phyloP scores from a whole-genome alignment of 2,797 vertebrate genomes.

The Neosilurus mollespiculum region DNA sequence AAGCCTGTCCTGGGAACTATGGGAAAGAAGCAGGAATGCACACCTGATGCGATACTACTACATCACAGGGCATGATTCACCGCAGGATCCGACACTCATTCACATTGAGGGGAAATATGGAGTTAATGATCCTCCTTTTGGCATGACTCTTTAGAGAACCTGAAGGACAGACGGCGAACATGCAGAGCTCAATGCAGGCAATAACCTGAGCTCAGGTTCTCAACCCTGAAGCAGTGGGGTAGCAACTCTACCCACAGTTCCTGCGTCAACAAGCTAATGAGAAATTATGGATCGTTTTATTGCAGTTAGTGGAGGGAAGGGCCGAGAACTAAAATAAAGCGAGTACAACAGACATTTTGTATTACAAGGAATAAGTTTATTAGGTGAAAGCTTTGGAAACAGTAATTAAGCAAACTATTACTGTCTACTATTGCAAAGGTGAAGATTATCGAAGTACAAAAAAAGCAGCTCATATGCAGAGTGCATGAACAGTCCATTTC shows the following conservation, averaged over 20 bases:
- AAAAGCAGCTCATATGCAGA: conserved; percentile 30
- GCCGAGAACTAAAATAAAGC: background rate
- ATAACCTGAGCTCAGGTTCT: background rate
- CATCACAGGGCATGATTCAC: background rate
- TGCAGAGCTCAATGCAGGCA: background rate
- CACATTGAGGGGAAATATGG: background rate
- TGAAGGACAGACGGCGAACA: background rate
- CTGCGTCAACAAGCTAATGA: background rate
- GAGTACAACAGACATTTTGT: background rate
- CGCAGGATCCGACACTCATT: no score
- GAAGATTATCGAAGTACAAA: conserved; percentile 29
- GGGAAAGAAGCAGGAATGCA: background rate
- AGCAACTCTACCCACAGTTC: background rate
- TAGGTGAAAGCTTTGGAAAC: conserved; percentile 36
- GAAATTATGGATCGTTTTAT: background rate
- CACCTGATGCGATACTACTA: background rate
- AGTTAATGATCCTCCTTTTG: background rate
- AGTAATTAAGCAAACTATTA: conserved; percentile 23
- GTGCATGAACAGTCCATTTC: conserved; percentile 6
- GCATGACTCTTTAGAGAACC: background rate
- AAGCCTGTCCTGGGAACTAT: background rate
- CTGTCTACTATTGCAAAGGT: conserved; percentile 40
- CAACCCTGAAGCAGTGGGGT: background rate
- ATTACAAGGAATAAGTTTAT: conserved; percentile 36
- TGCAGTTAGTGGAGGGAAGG: background rate